Evolutionary conservation across 2,888 invertebrate species (phyloP).

Genomic region (Cenopis cana): DNA sequence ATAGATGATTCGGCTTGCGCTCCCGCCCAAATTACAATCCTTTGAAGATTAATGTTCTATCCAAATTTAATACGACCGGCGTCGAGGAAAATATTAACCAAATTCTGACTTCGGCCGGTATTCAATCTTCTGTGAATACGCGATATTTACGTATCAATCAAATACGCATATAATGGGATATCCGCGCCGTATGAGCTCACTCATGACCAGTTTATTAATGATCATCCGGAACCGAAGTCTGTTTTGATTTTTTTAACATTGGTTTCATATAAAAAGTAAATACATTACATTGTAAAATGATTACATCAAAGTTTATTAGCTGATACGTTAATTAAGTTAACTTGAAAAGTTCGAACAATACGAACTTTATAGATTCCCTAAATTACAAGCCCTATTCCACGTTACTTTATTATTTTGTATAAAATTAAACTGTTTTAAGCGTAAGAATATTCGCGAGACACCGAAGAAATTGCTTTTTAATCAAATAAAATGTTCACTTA

Average conservation of each 20-base stretch:
- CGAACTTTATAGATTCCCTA: background rate
- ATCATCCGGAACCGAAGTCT: background rate
- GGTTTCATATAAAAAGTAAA: background rate
- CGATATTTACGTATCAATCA: constrained; percentile 45
- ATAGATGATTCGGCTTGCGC: constrained; percentile 49
- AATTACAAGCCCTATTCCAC: constrained; percentile 19
- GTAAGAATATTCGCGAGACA: constrained; percentile 61
- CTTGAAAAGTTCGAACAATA: constrained; percentile 16
- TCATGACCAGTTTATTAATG: constrained; percentile 30
- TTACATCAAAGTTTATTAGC: background rate
- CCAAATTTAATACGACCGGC: constrained; percentile 53
- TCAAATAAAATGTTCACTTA: constrained; percentile 81
- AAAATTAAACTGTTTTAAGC: constrained; percentile 50
- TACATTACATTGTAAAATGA: too few relatives aligned
- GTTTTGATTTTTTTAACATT: background rate
- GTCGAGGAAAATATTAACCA: constrained; percentile 51
- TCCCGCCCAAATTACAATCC: constrained; percentile 55
- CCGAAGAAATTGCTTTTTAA: constrained; percentile 82
- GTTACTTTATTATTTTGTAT: constrained; percentile 20
- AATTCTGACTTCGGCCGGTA: constrained; percentile 45
- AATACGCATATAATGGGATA: constrained; percentile 40
- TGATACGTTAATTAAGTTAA: background rate
- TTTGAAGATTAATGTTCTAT: constrained; percentile 64
- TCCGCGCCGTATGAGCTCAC: constrained; percentile 31
- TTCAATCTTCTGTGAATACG: constrained; percentile 47